Conservation (phyloP, 2,113 vertebrate species). For the Probosciger aterrimus region DNA sequence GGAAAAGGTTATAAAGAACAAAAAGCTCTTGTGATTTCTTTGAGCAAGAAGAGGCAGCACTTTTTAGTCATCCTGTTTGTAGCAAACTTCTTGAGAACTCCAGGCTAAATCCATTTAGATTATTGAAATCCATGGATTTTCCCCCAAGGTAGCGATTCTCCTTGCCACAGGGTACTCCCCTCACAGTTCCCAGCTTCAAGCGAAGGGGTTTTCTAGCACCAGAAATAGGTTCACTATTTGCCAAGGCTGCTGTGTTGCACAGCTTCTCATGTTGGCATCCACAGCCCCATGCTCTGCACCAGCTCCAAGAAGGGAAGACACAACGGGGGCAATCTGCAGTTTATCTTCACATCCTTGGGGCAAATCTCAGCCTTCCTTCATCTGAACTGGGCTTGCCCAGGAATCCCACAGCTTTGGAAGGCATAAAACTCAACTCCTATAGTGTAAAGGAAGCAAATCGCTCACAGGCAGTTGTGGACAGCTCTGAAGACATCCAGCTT, state of each 20-base stretch:
- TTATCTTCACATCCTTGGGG: neutral
- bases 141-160: neutral
- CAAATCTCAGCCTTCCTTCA: neutral
- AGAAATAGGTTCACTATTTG: accelerated
- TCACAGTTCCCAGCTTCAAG: neutral
- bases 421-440: neutral
- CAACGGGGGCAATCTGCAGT: neutral
- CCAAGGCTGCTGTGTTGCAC: neutral
- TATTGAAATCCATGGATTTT: neutral
- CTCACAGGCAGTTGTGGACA: accelerated
- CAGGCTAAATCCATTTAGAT: neutral
- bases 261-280: accelerated
- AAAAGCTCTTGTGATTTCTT: neutral
- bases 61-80: neutral
- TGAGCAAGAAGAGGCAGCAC: neutral
- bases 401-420: neutral
- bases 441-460: neutral
- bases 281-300: neutral
- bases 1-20: neutral
- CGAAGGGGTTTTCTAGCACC: neutral
- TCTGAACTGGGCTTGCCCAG: neutral
- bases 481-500: neutral
- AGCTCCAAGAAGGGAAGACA: neutral
- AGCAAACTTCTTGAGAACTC: neutral
- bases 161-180: accelerated